Evolutionary conservation across 2,113 vertebrate genomes (phyloP).

Genomic region (Chunga burmeisteri): DNA sequence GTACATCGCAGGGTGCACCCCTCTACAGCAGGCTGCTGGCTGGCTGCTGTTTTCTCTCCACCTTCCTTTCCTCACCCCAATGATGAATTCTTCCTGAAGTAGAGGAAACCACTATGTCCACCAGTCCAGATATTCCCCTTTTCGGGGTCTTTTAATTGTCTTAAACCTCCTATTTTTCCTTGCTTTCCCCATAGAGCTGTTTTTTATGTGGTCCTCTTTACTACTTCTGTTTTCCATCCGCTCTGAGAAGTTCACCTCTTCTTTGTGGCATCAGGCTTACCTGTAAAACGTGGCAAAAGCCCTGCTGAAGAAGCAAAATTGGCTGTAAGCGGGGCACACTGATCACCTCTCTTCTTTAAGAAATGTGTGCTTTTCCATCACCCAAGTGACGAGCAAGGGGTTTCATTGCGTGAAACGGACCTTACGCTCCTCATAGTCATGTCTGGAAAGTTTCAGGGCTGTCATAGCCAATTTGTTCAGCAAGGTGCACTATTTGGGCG

Average conservation of each 20-base stretch:
- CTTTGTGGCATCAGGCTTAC: background rate
- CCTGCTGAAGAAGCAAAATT: background rate
- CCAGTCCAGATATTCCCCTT: background rate
- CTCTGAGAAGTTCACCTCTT: background rate
- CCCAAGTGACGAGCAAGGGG: accelerated
- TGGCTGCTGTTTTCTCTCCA: background rate
- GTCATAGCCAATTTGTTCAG: background rate
- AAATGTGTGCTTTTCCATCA: background rate
- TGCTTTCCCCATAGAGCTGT: accelerated
- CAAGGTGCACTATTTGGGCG: background rate
- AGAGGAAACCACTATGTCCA: background rate
- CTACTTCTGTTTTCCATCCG: background rate
- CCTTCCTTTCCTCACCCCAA: background rate
- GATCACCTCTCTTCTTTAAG: background rate
- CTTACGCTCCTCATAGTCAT: background rate
- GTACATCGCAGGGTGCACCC: background rate
- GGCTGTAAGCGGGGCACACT: accelerated
- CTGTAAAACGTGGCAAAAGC: background rate
- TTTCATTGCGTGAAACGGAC: background rate
- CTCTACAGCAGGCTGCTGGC: background rate
- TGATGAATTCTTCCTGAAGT: background rate
- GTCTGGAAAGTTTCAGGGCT: background rate
- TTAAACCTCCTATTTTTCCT: background rate
- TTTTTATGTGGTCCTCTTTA: background rate
- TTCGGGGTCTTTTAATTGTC: background rate